Conservation (phyloP, 2,113 vertebrate genomes). For the Gymnorhina tibicen region DNA sequence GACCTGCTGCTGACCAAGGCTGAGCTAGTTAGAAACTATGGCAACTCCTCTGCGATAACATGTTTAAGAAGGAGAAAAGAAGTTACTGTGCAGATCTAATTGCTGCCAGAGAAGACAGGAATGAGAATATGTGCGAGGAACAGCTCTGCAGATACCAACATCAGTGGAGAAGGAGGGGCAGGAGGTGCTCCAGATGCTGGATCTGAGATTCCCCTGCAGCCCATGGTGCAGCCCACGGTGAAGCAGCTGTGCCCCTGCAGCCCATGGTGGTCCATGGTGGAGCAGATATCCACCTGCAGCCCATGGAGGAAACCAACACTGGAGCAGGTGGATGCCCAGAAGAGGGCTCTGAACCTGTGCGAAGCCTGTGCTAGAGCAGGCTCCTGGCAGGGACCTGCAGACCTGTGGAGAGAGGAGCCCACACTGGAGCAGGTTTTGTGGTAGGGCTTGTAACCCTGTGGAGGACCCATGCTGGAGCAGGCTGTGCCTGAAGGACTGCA, state of each 20-base stretch:
- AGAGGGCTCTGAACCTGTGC: neutral
- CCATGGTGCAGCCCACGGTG: neutral
- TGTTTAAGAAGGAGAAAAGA: neutral
- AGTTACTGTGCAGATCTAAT: neutral
- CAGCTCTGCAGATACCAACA: neutral
- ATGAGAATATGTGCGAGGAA: fast-evolving
- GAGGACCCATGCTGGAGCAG: fast-evolving
- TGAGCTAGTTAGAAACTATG: fast-evolving
- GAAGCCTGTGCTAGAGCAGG: neutral
- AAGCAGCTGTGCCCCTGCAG: neutral
- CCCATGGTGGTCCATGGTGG: fast-evolving
- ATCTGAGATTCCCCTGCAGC: neutral
- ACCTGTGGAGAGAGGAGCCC: neutral
- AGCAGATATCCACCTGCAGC: neutral
- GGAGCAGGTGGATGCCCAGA: neutral
- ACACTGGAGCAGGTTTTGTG: neutral
- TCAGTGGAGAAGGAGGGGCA: neutral
- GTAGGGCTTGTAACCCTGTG: neutral
- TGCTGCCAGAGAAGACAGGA: fast-evolving
- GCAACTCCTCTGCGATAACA: neutral
- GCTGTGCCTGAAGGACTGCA: neutral
- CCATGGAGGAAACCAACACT: fast-evolving
- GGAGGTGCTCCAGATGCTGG: neutral
- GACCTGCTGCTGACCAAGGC: neutral
- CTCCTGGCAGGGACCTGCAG: neutral